Conservation (phyloP, 2,113 vertebrate species). For the Ploceus nigricollis region DNA sequence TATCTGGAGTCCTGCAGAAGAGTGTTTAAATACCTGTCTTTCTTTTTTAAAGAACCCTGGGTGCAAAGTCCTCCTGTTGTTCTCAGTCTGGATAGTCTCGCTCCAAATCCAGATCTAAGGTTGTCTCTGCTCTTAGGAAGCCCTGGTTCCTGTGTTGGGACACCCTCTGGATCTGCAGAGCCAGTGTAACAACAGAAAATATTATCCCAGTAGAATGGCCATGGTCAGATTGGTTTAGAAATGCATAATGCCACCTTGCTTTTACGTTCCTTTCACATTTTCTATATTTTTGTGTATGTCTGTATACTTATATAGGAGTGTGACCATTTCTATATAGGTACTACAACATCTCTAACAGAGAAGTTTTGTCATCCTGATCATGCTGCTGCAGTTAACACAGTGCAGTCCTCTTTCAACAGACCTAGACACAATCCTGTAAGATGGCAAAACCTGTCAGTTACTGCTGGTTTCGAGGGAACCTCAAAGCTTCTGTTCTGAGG, state of each 20-base stretch:
- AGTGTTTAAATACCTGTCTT: background rate
- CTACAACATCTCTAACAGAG: background rate
- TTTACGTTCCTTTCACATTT: background rate
- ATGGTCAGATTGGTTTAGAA: background rate
- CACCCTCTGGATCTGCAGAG: background rate
- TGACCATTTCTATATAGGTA: background rate
- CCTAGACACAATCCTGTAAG: background rate
- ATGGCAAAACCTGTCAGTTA: background rate
- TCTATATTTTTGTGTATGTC: rapidly evolving
- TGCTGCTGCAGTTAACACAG: background rate
- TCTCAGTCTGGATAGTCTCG: background rate
- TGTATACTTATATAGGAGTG: background rate
- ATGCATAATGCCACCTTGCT: background rate
- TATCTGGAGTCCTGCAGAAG: background rate
- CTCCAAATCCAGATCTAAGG: background rate
- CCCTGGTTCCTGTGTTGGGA: background rate
- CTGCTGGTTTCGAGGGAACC: background rate
- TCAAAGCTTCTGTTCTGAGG: background rate
- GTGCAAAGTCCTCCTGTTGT: background rate
- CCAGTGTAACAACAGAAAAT: background rate
- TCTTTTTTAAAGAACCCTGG: background rate
- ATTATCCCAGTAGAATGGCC: background rate
- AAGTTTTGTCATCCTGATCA: background rate
- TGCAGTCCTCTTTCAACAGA: background rate
- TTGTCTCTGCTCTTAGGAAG: background rate